Evolutionary conservation across 2,888 invertebrate species (phyloP).

Genomic region (Ophion slaviceki): DNA sequence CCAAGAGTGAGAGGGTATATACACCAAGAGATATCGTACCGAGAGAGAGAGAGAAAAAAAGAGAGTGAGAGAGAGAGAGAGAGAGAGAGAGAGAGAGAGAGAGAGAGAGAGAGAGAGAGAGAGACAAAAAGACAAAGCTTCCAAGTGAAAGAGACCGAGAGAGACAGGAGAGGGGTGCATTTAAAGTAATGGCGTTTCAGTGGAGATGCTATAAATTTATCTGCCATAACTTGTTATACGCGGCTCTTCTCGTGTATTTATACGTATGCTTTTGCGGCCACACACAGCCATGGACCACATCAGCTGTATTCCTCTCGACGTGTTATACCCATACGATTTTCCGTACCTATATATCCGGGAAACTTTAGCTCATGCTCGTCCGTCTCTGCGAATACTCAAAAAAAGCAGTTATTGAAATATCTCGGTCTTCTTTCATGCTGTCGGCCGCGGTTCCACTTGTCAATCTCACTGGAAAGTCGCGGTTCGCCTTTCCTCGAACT

Average conservation of each 20-base stretch:
- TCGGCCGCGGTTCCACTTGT: too few species aligned
- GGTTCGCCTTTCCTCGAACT: too few species aligned
- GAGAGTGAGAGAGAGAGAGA: neutral
- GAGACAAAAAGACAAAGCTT: constrained; percentile 47
- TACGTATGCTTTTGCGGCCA: constrained; percentile 80
- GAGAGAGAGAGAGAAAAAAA: constrained; percentile 13
- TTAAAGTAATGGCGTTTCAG: constrained; percentile 82
- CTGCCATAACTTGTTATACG: constrained; percentile 84
- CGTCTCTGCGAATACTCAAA: neutral
- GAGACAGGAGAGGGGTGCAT: constrained; percentile 70
- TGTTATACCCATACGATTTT: constrained; percentile 20
- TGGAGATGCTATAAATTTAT: constrained; percentile 84
- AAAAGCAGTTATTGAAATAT: constrained; percentile 45
- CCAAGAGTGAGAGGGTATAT: constrained; percentile 62
- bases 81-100: constrained; percentile 37
- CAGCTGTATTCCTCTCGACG: constrained; percentile 27
- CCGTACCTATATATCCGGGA: neutral
- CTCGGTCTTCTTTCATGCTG: neutral
- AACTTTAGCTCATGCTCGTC: neutral
- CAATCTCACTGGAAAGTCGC: too few species aligned
- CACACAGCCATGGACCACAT: constrained; percentile 74
- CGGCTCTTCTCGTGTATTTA: constrained; percentile 83
- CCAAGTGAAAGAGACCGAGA: constrained; percentile 48
- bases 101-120: constrained; percentile 34
- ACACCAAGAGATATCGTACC: constrained; percentile 51